Base-by-base conservation (phyloP, 2,113 vertebrate genomes). In the Globicephala melas region DNA sequence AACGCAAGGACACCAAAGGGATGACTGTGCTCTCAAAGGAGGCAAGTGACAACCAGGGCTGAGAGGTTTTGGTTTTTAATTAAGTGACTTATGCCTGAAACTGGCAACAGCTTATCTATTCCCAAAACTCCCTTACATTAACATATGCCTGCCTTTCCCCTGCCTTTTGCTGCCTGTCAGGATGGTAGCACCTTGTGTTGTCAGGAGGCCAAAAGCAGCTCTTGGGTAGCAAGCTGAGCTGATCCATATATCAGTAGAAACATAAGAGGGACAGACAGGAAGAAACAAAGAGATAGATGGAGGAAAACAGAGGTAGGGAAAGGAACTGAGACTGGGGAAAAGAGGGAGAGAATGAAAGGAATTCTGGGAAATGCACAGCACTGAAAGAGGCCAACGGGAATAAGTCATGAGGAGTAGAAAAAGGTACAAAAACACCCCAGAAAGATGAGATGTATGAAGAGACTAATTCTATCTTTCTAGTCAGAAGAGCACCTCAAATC, bases 21-120 rank as follows among this genome's bases (percentile, higher is more conserved):
- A 60, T 28, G 87, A 55, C 36, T 33, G 67, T 28, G 25, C 50
- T 58, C 41, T 93, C 94, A 84, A 44, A 86, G 92, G 82, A 93
- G 58, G 55, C 26, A 89, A 95, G 33, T 68, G 93, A 92, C 83
- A 96, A 84, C 11, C 53, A 18, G 95, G 89, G 91, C 68, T 97
- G 96, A 91, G 94, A 97, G 86, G 33, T 79, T 85, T 33, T 0
- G 13, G 73, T 87, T 98, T 98, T 98, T 98, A 97, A 98, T 98
- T 98, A 98, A 98, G 83, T 50, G 93, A 97, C 92, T 97, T 94
- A 38, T 12, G 36, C 91, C 91, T 26, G 80, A 87, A 97, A 97
- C 92, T 97, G 96, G 97, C 97, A 93, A 92, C 28, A 17, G 26
- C 70, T 97, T 97, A 77, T 97, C 95, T 76, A 13, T 1, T 90